A percentile compares a stretch with the other conserved stretches of the same genome.
These are phyloP conservation scores for Planiliza haematocheilus DNA, from an alignment of 2,113 vertebrate species.

Conservation along the genomic window DNA sequence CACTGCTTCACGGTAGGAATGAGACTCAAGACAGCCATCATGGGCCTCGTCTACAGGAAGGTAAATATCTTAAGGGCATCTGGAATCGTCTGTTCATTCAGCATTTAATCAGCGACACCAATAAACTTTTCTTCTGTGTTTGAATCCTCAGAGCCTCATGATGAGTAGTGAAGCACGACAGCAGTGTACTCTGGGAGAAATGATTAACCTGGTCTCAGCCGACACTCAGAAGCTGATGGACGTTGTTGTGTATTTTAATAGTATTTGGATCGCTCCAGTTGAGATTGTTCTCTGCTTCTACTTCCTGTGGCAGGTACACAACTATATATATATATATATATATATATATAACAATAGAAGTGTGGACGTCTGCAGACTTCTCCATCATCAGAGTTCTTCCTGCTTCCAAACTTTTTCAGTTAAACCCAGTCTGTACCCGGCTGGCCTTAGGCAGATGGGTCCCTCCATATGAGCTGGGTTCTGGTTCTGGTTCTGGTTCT, in stretches of 20 bases:
- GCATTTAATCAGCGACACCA: too few species aligned
- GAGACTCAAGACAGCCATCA: constrained; percentile 87
- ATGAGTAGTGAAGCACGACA: constrained; percentile 84
- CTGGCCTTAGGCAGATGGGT: too few species aligned
- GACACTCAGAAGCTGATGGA: constrained; percentile 90
- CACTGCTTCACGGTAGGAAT: constrained; percentile 86
- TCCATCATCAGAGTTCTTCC: too few species aligned
- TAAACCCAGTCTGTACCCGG: too few species aligned
- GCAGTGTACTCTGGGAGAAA: constrained; percentile 83
- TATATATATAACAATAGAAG: too few species aligned
- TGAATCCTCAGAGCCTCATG: constrained; percentile 82
- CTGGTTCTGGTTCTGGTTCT: too few species aligned
- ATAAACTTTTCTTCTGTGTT: background rate
- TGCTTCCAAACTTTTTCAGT: too few species aligned
- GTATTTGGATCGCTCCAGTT: constrained; percentile 86
- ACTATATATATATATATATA: background rate
- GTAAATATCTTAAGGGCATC: constrained; percentile 47
- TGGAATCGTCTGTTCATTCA: too few species aligned
- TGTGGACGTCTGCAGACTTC: background rate
- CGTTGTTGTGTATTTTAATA: constrained; percentile 87
- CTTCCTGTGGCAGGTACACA: constrained; percentile 90
- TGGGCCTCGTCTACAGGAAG: constrained; percentile 90
- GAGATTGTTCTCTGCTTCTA: constrained; percentile 88
- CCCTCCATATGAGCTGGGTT: too few species aligned
- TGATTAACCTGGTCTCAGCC: constrained; percentile 89